Percentiles rank a stretch among this genome's conserved stretches.
Evolutionary conservation across 2,113 vertebrate genomes (phyloP).

Genomic region (Limanda limanda): DNA sequence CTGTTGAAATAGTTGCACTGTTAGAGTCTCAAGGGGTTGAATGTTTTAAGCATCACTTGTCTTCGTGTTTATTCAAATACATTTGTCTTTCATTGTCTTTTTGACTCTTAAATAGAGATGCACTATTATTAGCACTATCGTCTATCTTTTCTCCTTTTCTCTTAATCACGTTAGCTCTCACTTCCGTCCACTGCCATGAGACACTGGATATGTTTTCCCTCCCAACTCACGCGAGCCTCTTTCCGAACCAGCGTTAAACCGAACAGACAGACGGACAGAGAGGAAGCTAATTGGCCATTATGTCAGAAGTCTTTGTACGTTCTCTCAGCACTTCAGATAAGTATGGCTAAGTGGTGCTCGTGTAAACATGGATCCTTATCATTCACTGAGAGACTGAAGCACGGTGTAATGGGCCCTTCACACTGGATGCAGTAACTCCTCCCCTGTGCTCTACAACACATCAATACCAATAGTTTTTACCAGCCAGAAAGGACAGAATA

Average conservation of each 20-base stretch:
- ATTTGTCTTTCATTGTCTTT: not conserved
- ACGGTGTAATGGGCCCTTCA: constrained; percentile 46
- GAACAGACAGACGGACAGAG: constrained; percentile 38
- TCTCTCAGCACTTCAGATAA: constrained; percentile 72
- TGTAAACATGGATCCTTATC: constrained; percentile 77
- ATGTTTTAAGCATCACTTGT: not conserved
- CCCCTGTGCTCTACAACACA: constrained; percentile 2
- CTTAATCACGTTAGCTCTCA: not conserved
- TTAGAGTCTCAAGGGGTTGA: not conserved
- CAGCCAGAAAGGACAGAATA: too few species aligned
- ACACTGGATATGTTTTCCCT: constrained; percentile 58
- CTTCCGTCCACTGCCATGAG: constrained; percentile 39
- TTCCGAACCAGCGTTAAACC: constrained; percentile 20
- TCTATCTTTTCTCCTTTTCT: not conserved
- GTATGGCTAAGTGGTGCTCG: constrained; percentile 65
- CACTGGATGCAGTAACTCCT: constrained; percentile 13
- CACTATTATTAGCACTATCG: not conserved
- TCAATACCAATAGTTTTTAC: constrained; percentile 9
- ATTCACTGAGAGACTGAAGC: constrained; percentile 41
- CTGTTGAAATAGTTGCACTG: too few species aligned
- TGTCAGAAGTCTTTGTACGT: constrained; percentile 67
- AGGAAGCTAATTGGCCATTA: constrained; percentile 69
- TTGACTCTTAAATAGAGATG: not conserved
- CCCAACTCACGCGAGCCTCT: constrained; percentile 62
- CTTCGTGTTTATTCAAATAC: not conserved